Percentiles rank a stretch among this genome's conserved stretches.
Evolutionary conservation across 2,113 vertebrate genomes (phyloP).

Genomic region (Rhinolophus ferrumequinum): DNA sequence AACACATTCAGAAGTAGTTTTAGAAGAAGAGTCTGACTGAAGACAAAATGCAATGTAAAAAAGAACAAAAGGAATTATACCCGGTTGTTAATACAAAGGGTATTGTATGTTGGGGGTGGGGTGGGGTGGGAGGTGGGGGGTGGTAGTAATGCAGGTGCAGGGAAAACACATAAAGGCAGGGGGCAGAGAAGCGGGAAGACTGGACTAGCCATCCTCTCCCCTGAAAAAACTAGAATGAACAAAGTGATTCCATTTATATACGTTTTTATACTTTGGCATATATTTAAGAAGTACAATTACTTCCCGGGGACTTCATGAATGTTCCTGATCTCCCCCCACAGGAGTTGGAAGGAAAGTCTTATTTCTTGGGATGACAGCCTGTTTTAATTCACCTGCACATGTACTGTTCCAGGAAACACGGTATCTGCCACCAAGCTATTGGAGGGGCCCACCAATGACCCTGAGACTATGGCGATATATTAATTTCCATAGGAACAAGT

Average conservation of each 20-base stretch:
- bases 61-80: background rate
- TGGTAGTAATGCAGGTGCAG: background rate
- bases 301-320: background rate
- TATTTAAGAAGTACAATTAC: background rate
- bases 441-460: background rate
- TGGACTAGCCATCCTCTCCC: background rate
- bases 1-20: constrained; percentile 27
- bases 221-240: background rate
- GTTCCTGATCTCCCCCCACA: background rate
- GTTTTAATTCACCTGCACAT: background rate
- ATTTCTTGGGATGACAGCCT: background rate
- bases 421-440: background rate
- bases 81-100: background rate
- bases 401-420: background rate
- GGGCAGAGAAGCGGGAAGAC: background rate
- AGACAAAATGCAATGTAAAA: background rate
- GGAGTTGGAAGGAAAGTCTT: background rate
- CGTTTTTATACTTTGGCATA: background rate
- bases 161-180: background rate
- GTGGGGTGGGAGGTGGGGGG: background rate
- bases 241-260: background rate
- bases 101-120: background rate
- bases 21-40: background rate
- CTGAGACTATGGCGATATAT: background rate
- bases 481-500: background rate